phyloP scores from a whole-genome alignment of 1,140 invertebrate genomes.

The Ostrea edulis region DNA sequence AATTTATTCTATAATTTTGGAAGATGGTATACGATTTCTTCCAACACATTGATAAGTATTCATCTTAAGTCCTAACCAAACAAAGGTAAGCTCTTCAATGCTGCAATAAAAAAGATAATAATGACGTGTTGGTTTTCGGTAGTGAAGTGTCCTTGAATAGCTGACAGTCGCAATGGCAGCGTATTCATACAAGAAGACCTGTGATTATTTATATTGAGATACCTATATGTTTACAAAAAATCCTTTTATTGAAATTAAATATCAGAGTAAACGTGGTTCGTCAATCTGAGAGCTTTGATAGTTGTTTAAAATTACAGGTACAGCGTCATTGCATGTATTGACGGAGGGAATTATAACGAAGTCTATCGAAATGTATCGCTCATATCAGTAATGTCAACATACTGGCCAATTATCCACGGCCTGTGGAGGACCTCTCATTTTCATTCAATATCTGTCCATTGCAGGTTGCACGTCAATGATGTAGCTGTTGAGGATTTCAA shows the following conservation, averaged over 20 bases:
- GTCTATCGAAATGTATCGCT: conserved; percentile 5
- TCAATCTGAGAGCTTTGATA: conserved; percentile 7
- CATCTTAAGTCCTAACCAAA: background rate
- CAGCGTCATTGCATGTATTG: background rate
- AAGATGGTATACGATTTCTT: background rate
- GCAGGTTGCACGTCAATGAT: background rate
- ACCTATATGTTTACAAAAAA: background rate
- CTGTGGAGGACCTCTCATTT: background rate
- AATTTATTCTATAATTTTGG: no score
- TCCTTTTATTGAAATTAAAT: conserved; percentile 34
- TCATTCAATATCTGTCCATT: background rate
- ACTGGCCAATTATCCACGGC: background rate
- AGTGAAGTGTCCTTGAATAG: background rate
- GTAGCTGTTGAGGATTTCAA: background rate
- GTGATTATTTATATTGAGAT: conserved; percentile 2
- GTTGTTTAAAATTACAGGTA: conserved; percentile 26
- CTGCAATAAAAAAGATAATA: background rate
- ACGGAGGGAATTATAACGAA: background rate
- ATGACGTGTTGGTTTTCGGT: background rate
- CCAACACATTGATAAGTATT: background rate
- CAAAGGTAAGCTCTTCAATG: background rate
- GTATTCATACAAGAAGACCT: background rate
- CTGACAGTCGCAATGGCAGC: background rate
- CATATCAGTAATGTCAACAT: conserved; percentile 19
- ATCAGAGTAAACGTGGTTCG: conserved; percentile 9